Base-by-base conservation (phyloP, 2,888 invertebrate species). In the Chrysotoxum bicinctum region DNA sequence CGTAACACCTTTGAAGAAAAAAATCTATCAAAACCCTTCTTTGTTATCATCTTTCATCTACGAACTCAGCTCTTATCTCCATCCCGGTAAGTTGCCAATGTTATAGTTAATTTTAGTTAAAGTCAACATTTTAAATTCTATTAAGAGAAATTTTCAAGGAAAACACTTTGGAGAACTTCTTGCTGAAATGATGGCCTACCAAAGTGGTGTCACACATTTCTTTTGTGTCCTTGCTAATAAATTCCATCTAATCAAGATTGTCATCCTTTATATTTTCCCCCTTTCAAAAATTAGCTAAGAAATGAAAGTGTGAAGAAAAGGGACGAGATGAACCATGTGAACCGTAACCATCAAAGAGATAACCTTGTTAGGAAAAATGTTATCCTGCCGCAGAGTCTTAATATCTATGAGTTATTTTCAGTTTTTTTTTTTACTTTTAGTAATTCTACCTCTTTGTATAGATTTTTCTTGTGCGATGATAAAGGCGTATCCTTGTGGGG, bases 371-470 rank as follows among this genome's bases (percentile, higher is more conserved):
- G 19, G 21, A 52, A 62, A 68, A 75, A 66, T 64, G 35, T 75
- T 84, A 80, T 84, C 80, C 80, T 84, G 40, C 64, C 80, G 66
- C 56, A 73, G 72, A 52, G 77, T 82, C 80, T 79, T 69, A 84
- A 84, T 79, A 84, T 79, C 66, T 75, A 69, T 70, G 66, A 79
- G 62, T 79, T 79, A 58, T 83, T 60, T 72, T 66, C 66, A 58
- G 50, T 16, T 43, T 35, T 23, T 19, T 30, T n/a, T 19, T 14
- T 19, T 32, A 3, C 14, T 21, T n/a, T 23, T 40, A 16, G 26
- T 43, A 43, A 16, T 40, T 43, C 23, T 21, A 12, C 35, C 58
- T 58, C 8, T 10, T 14, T 58, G 8, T 37, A 19, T 0, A 19
- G n/a, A 14, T 14, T 48, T 23, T 30, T 23, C 16, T n/a, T 10